Conservation (phyloP, 1,140 invertebrate genomes). For the Hyposmocoma kahamanoa region DNA sequence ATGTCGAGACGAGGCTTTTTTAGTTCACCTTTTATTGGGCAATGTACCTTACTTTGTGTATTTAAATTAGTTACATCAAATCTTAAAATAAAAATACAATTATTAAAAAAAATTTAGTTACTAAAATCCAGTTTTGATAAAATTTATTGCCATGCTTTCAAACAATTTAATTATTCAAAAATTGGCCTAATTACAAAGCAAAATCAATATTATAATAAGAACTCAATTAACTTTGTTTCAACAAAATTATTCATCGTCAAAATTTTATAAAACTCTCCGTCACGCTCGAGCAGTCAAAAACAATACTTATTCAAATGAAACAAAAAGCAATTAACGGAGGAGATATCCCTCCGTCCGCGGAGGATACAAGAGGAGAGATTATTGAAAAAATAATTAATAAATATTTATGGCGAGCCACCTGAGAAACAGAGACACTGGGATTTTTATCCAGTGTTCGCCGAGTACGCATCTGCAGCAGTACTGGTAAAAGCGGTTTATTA, state of each 20-base stretch:
- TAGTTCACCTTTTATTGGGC: neutral
- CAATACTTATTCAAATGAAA: conserved; percentile 73
- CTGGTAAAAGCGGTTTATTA: conserved; percentile 77
- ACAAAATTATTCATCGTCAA: conserved; percentile 60
- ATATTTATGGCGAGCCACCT: conserved; percentile 71
- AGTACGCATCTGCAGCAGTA: conserved; percentile 63
- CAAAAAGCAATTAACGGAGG: conserved; percentile 70
- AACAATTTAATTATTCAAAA: neutral
- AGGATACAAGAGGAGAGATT: conserved; percentile 67
- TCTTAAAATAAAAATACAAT: neutral
- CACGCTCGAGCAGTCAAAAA: conserved; percentile 67
- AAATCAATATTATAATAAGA: conserved; percentile 28
- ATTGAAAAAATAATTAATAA: conserved; percentile 75
- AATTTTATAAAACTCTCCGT: conserved; percentile 59
- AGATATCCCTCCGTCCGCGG: conserved; percentile 66
- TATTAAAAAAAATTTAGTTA: neutral
- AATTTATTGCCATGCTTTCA: neutral
- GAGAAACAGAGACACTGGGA: conserved; percentile 51
- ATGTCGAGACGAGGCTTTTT: conserved; percentile 17
- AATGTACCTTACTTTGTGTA: too few species aligned
- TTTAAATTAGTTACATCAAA: too few species aligned
- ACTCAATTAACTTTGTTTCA: conserved; percentile 48
- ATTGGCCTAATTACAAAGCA: neutral
- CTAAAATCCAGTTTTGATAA: neutral
- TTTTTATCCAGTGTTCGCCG: conserved; percentile 55